Evolutionary conservation across 2,888 invertebrate genomes (phyloP).

Genomic region (Rhimphoctona megacephalus): DNA sequence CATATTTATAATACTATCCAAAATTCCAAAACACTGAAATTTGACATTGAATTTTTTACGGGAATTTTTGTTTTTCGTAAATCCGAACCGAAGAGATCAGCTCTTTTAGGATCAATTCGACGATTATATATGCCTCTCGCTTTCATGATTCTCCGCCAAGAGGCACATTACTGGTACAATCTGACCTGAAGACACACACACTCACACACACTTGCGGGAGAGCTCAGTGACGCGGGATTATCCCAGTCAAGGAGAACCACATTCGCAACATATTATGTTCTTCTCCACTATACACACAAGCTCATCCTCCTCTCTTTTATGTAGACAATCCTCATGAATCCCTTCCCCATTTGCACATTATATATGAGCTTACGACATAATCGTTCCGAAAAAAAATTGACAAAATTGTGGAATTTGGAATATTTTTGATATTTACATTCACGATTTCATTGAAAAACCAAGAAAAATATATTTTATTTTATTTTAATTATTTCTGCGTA

Average conservation of each 20-base stretch:
- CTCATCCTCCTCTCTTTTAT: slow-evolving; percentile 56
- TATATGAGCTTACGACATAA: background rate
- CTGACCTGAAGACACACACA: slow-evolving; percentile 50
- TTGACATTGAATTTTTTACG: slow-evolving; percentile 7
- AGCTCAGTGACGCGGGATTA: slow-evolving; percentile 68
- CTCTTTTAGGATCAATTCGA: slow-evolving; percentile 60
- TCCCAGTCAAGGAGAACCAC: slow-evolving; percentile 82
- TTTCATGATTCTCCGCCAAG: slow-evolving; percentile 59
- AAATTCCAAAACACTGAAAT: background rate
- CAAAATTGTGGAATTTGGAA: background rate
- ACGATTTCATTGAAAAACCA: background rate
- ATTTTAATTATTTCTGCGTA: background rate
- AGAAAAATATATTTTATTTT: background rate
- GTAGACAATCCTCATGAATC: slow-evolving; percentile 11
- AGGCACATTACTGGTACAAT: slow-evolving; percentile 50
- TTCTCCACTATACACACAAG: slow-evolving; percentile 50
- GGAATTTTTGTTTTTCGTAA: background rate
- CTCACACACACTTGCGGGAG: slow-evolving; percentile 28
- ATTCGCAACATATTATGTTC: slow-evolving; percentile 74
- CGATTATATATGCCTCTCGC: slow-evolving; percentile 55
- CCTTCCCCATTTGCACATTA: slow-evolving; percentile 13
- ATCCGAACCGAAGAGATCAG: slow-evolving; percentile 3
- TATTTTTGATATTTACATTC: background rate
- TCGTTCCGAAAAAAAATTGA: background rate
- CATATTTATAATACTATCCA: background rate